phyloP scores from a whole-genome alignment of 1,140 invertebrate genomes.

The Eriosoma lanigerum region DNA sequence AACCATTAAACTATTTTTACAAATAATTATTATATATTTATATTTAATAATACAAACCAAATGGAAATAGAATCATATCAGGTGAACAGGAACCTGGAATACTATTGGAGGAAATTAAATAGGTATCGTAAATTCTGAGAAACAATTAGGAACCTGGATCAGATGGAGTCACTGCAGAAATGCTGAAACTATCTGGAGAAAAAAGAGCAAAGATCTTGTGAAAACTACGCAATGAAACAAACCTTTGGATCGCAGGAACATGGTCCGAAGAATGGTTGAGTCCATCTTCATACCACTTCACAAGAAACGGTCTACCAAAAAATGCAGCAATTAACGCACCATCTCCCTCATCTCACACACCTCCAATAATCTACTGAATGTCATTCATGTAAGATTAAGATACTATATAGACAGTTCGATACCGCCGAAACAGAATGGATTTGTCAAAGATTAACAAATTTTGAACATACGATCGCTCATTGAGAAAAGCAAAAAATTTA shows the following conservation, averaged over 20 bases:
- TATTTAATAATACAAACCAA: no score
- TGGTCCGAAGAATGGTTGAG: conserved; percentile 54
- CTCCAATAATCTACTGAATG: no score
- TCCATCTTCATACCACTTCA: conserved; percentile 54
- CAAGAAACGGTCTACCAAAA: conserved; percentile 55
- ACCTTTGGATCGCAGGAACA: conserved; percentile 53
- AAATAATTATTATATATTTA: no score
- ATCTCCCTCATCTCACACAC: conserved; percentile 52
- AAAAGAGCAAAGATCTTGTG: not conserved
- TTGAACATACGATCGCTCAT: not conserved
- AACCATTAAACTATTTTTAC: no score
- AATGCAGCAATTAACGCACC: conserved; percentile 56
- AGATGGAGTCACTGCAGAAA: not conserved
- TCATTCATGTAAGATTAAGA: no score
- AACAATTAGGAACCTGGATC: not conserved
- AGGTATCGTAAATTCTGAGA: not conserved
- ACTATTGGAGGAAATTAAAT: no score
- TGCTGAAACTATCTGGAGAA: not conserved
- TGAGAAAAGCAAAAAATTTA: conserved; percentile 8
- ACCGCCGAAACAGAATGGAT: conserved; percentile 23
- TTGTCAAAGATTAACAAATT: conserved; percentile 22
- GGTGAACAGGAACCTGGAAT: no score
- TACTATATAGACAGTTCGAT: conserved; percentile 49
- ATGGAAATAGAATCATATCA: no score
- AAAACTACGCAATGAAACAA: not conserved